Percentiles rank a stretch among this genome's conserved stretches.
These are phyloP conservation scores for Peromyscus attwateri DNA, from an alignment of 2,797 vertebrate species.

Conservation along the genomic window DNA sequence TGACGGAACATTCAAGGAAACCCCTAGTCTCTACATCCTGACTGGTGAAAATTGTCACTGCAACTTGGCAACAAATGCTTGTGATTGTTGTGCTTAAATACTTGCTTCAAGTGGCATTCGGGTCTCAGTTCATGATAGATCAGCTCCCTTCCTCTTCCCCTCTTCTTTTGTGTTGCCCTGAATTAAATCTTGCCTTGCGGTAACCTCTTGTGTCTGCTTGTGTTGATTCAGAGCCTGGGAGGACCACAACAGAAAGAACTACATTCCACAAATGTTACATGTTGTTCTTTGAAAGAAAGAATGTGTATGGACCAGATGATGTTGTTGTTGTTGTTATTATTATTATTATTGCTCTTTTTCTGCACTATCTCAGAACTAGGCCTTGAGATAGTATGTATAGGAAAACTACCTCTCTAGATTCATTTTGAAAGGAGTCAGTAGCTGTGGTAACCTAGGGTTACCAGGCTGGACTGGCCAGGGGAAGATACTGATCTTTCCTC, in stretches of 20 bases:
- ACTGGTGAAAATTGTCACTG: neutral
- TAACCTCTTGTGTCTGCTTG: neutral
- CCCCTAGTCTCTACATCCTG: neutral
- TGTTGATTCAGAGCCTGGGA: neutral
- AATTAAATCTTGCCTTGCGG: neutral
- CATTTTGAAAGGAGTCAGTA: conserved; percentile 11
- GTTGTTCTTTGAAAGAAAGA: neutral
- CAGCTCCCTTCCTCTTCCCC: neutral
- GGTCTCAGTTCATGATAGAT: neutral
- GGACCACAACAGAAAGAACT: neutral
- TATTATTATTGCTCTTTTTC: neutral
- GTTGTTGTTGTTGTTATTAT: neutral
- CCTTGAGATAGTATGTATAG: neutral
- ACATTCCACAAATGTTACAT: neutral
- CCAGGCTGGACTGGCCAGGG: neutral
- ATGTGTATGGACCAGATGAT: neutral
- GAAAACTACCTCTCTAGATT: neutral
- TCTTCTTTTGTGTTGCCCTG: neutral
- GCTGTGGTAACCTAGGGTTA: neutral
- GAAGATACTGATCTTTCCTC: neutral
- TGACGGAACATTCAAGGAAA: neutral
- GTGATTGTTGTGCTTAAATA: neutral
- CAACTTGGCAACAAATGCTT: neutral
- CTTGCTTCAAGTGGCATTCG: neutral
- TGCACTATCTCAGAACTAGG: neutral